Evolutionary conservation across 2,797 vertebrate genomes (phyloP), one percentile per base, ranked within the genome.

Genomic region (Gambelia wislizenii): DNA sequence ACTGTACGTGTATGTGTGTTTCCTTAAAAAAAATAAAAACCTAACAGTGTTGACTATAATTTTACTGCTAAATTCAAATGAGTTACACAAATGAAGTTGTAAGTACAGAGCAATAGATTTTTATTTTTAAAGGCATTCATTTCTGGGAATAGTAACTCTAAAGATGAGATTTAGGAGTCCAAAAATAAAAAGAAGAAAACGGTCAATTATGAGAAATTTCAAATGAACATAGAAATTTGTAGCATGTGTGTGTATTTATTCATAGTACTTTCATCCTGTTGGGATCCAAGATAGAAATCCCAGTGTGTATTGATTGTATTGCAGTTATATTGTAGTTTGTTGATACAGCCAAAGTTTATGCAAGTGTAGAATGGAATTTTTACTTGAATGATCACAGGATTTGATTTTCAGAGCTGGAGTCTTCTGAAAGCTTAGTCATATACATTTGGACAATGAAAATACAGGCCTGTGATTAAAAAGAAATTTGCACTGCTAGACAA

Each of bases 21-120:
- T 79, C 18, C 80, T 90, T 92, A 18, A n/a, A n/a, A n/a, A n/a
- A n/a, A n/a, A n/a, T n/a, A n/a, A n/a, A n/a, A n/a, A n/a, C n/a
- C n/a, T n/a, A n/a, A n/a, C n/a, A n/a, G n/a, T n/a, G n/a, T 59
- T 59, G 30, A 67, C 30, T 10, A 82, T n/a, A 75, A 64, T 2
- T 49, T 85, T 61, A 70, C 9, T 77, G 67, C 54, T 78, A 87
- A 86, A 76, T 80, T 72, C 3, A 42, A 67, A 56, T 87, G 33
- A 89, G 47, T 22, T 27, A 33, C 4, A 75, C 81, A 1, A 67
- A 27, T 49, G 2, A 47, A 52, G 3, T 75, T 83, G 44, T 25
- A 83, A 52, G n/a, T 22, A 67, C 36, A 22, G 20, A 25, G 5
- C 33, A 39, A 47, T 14, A 18, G 39, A 22, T 77, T 61, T n/a